Evolutionary conservation across 2,888 invertebrate species (phyloP), one percentile per base, ranked within the genome.

Genomic region (Idaea dimidiata): DNA sequence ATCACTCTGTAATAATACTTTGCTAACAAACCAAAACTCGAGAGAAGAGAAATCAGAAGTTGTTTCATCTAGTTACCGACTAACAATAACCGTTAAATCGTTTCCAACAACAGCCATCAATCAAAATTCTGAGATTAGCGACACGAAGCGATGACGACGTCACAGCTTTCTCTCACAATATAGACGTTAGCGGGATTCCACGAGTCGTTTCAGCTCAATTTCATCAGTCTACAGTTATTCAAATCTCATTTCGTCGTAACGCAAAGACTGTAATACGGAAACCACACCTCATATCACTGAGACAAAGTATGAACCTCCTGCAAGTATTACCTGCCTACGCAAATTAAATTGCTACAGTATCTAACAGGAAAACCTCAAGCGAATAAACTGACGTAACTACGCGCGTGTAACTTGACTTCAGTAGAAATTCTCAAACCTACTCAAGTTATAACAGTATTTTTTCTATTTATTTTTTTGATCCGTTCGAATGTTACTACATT

Each of bases 61-160:
- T 70, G 62, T 73, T 74, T 72, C 64, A 72, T 74, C 73, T 68
- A 67, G 65, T 67, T 63, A 65, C 53, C 58, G 66, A 67, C 58
- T 62, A 63, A 67, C 68, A 73, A 72, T 68, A 72, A 73, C 75
- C 71, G 72, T 72, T 74, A 72, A 76, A 79, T 77, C 67, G 72
- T 66, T 72, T 70, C 71, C 72, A 73, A 72, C 74, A 68, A 69
- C 68, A 67, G 71, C 72, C 71, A 81, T 82, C 77, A 69, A 79
- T 80, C 78, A 81, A 72, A 43, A 43, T 43, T 0, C 43, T 14
- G 43, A 43, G 43, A 43, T 43, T 43, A 43, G 43, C 68, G 64
- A 65, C 69, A 64, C 61, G 62, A 65, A 76, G 76, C 77, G 74
- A 80, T 76, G 75, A 71, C 71, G 75, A 71, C 71, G 69, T 64